Evolutionary conservation across 2,113 vertebrate species (phyloP).

Genomic region (Smithornis capensis): DNA sequence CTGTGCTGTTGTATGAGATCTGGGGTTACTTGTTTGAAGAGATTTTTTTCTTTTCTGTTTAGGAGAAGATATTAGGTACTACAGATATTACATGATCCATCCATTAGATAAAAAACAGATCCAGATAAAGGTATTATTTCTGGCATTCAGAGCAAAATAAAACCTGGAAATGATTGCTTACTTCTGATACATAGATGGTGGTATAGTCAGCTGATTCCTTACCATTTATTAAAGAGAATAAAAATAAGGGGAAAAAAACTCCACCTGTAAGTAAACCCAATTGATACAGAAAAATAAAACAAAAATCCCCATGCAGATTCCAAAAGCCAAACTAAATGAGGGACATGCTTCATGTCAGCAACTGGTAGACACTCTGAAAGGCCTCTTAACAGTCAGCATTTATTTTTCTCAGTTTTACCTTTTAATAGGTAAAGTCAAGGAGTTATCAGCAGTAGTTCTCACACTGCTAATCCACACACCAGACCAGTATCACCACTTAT

Average conservation of each 20-base stretch:
- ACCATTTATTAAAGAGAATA: background rate
- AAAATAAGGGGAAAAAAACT: background rate
- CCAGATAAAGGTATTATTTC: background rate
- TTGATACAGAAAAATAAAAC: background rate
- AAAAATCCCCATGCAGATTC: background rate
- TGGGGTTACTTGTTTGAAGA: slow-evolving; percentile 65
- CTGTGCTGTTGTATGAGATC: slow-evolving; percentile 74
- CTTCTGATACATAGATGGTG: background rate
- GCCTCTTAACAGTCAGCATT: background rate
- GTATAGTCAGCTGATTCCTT: background rate
- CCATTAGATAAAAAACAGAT: slow-evolving; percentile 6
- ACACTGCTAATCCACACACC: background rate
- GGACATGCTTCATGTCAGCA: background rate
- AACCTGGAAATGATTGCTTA: background rate
- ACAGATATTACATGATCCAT: slow-evolving; percentile 25
- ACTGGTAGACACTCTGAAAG: background rate
- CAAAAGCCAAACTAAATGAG: background rate
- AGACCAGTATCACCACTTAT: background rate
- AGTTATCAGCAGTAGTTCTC: background rate
- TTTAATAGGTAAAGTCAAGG: background rate
- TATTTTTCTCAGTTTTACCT: background rate
- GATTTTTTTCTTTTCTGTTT: slow-evolving; percentile 57
- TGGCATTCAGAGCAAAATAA: background rate
- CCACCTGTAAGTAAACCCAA: background rate
- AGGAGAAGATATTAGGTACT: slow-evolving; percentile 23